Base-by-base conservation (phyloP, 1,140 invertebrate species). In the Drosophila arawakana region DNA sequence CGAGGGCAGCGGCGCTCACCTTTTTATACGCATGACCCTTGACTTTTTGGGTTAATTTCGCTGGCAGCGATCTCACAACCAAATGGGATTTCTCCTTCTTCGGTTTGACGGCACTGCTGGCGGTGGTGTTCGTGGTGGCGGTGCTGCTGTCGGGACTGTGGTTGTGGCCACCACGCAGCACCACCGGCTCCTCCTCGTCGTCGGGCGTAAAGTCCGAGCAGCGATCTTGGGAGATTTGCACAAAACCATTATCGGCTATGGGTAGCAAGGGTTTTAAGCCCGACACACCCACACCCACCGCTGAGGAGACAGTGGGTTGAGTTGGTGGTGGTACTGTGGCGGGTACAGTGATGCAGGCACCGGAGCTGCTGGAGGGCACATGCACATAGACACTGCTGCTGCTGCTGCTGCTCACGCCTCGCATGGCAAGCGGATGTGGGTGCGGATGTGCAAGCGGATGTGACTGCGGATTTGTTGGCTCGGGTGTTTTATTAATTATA, bases 171-270 rank as follows among this genome's bases (percentile, higher is more conserved):
- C 58, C 62, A 71, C 80, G 83, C 73, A 88, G 46, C 81, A 92
- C 88, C 75, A 92, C 90, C 65, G 91, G 90, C 76, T 92, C 91
- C 77, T 92, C 91, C 78, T 92, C 91, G 59, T 92, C 88, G 59
- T 92, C 85, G 78, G 91, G 86, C 65, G 90, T 83, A 59, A 91
- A 92, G 52, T 92, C 91, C 43, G 91, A 92, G 73, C 84, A 81
- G 75, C 71, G 90, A 78, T 92, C 91, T 88, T 91, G 90, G 18
- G 85, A 81, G 71, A 91, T 90, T 91, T 91, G 91, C 57, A 92
- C 81, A 78, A 89, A 92, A 47, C 80, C 78, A 90, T 91, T 92
- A 91, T 92, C 91, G 60, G 91, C 91, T 52, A 92, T 92, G 35
- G 91, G 78, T 72, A 91, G 79, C 77, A 91, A 13, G 5, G 88